phyloP scores from a whole-genome alignment of 2,888 invertebrate genomes.

The Frankliniella intonsa region DNA sequence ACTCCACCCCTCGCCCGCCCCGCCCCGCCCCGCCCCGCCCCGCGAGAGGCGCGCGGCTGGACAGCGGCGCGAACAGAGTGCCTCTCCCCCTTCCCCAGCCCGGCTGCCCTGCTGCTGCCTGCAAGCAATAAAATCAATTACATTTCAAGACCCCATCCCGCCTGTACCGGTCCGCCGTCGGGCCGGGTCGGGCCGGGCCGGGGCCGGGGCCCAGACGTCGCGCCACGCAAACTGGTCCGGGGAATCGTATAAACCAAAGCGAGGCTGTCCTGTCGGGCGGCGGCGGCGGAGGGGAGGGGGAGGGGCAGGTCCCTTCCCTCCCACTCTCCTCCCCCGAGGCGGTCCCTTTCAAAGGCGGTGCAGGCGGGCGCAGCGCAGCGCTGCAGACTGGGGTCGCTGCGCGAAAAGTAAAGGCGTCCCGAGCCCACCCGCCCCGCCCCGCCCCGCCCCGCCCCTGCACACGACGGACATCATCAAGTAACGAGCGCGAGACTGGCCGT shows the following conservation, averaged over 20 bases:
- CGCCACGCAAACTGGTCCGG: too few relatives aligned
- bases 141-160: conserved; percentile 9
- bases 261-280: too few relatives aligned
- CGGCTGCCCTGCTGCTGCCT: background rate
- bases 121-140: conserved; percentile 25
- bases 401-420: background rate
- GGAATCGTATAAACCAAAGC: too few relatives aligned
- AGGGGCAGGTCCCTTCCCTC: too few relatives aligned
- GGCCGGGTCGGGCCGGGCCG: background rate
- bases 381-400: too few relatives aligned
- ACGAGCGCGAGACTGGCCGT: too few relatives aligned
- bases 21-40: background rate
- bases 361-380: too few relatives aligned
- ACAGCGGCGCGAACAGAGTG: background rate
- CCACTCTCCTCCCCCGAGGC: too few relatives aligned
- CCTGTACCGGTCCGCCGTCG: background rate
- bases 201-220: too few relatives aligned
- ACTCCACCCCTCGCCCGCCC: background rate
- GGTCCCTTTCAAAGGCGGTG: too few relatives aligned
- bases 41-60: background rate
- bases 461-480: too few relatives aligned
- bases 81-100: background rate
- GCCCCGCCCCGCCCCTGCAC: background rate
- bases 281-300: too few relatives aligned
- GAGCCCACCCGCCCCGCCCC: background rate